Conservation (phyloP, 2,113 vertebrate genomes). For the human region GRCh38 chr3:103703001-103703500, state of each 20-base stretch:
- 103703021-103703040: not conserved
- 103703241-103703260: not conserved
- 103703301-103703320: not conserved
- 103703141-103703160: not conserved
- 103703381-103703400: not conserved
- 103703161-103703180: not conserved
- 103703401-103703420: not conserved
- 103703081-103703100: not conserved
- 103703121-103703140: not conserved
- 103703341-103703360: not conserved
- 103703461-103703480: not conserved
- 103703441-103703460: not conserved
- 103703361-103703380: not conserved
- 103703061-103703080: not conserved
- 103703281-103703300: not conserved
- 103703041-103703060: not conserved
- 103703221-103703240: not conserved
- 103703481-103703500: not conserved
- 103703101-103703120: not conserved
- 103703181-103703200: fast-evolving
- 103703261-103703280: not conserved
- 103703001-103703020: not conserved
- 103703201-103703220: not conserved
- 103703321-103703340: not conserved
- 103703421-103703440: not conserved